A percentile compares a stretch with the other conserved stretches of the same genome.
Evolutionary conservation across 2,797 vertebrate genomes (phyloP).

Genomic region (Petrocephalus schoutedeni): DNA sequence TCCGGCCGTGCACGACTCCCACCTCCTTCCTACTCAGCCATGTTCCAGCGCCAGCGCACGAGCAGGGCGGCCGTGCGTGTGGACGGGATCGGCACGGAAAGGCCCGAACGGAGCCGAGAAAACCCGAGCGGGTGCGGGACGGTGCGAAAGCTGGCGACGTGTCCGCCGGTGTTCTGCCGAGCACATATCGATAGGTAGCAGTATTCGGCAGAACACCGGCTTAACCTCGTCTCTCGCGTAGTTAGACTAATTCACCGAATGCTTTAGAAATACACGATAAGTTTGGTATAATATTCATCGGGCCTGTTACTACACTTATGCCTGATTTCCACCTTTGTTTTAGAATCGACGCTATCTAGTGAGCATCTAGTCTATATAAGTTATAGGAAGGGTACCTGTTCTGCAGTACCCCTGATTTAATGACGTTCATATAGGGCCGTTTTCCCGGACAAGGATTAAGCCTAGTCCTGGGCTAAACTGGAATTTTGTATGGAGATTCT

Average conservation of each 20-base stretch:
- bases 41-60: conserved; percentile 63
- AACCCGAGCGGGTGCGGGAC: conserved; percentile 45
- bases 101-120: conserved; percentile 37
- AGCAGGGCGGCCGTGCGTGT: conserved; percentile 36
- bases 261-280: background rate
- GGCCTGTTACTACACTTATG: background rate
- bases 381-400: background rate
- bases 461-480: too few species aligned
- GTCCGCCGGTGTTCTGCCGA: background rate
- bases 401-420: background rate
- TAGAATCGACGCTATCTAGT: background rate
- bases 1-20: conserved; percentile 46
- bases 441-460: too few species aligned
- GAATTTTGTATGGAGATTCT: too few species aligned
- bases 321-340: background rate
- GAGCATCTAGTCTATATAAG: background rate
- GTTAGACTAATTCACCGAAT: background rate
- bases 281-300: background rate
- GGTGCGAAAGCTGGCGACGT: background rate
- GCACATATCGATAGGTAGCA: too few species aligned
- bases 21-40: conserved; percentile 60
- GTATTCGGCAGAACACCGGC: background rate
- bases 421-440: too few species aligned
- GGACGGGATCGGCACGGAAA: conserved; percentile 33
- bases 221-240: background rate